Conservation (phyloP, 2,888 invertebrate species). For the Gymnocheta viridis region DNA sequence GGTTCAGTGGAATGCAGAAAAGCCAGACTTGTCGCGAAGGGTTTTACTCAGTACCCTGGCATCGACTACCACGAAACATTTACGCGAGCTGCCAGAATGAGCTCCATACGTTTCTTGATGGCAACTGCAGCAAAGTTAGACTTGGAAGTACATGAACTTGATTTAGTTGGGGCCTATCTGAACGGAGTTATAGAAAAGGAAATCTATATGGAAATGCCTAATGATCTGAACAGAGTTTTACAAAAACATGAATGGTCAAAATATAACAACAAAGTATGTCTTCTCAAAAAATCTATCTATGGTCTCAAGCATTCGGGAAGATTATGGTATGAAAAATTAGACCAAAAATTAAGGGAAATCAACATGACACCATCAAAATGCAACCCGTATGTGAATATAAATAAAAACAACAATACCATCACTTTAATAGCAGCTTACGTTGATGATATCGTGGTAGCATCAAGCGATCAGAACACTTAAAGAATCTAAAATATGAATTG, state of each 20-base stretch:
- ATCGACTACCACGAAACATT: conserved; percentile 75
- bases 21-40: conserved; percentile 75
- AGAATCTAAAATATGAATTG: conserved; percentile 28
- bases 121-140: conserved; percentile 67
- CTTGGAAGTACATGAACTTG: conserved; percentile 67
- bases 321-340: conserved; percentile 70
- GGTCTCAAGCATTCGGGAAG: conserved; percentile 50
- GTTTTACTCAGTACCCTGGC: conserved; percentile 74
- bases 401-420: conserved; percentile 9
- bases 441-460: conserved; percentile 44
- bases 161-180: conserved; percentile 71
- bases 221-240: conserved; percentile 51
- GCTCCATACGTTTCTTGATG: conserved; percentile 70
- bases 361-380: conserved; percentile 58
- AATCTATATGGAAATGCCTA: conserved; percentile 69
- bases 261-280: conserved; percentile 61
- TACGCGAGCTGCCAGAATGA: conserved; percentile 69
- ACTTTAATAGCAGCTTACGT: conserved; percentile 53
- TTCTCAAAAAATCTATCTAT: conserved; percentile 66
- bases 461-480: conserved; percentile 36
- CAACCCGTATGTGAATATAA: conserved; percentile 69
- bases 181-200: conserved; percentile 68
- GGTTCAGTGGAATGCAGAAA: conserved; percentile 72
- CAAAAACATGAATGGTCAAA: conserved; percentile 24
- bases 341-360: conserved; percentile 65